Percentiles rank a stretch among this genome's conserved stretches.
These are phyloP conservation scores for Petromus typicus DNA, from an alignment of 2,113 vertebrate species.

Conservation along the genomic window DNA sequence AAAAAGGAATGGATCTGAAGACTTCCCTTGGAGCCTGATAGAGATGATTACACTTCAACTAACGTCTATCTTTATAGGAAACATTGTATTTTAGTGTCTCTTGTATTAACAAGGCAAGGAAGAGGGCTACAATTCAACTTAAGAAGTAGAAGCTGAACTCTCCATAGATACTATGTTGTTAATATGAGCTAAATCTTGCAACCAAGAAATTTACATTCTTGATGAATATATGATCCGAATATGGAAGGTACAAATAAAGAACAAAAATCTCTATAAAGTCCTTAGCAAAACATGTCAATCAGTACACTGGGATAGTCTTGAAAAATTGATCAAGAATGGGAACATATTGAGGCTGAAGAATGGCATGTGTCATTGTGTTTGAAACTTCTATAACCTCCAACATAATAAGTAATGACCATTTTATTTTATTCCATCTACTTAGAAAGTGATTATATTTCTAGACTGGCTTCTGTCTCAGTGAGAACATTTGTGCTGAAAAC, in stretches of 20 bases:
- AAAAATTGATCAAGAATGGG: not conserved
- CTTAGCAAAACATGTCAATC: not conserved
- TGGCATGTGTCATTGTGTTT: not conserved
- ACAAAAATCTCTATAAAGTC: not conserved
- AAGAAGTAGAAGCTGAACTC: not conserved
- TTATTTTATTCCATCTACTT: slow-evolving; percentile 15
- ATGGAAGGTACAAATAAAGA: slow-evolving; percentile 25
- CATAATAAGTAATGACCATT: not conserved
- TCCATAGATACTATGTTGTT: not conserved
- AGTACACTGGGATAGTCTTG: not conserved
- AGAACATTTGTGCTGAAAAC: slow-evolving; percentile 2
- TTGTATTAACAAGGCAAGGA: not conserved
- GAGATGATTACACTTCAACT: not conserved
- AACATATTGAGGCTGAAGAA: not conserved
- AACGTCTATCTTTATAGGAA: not conserved
- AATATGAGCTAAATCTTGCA: not conserved
- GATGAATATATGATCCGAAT: not conserved
- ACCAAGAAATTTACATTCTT: not conserved
- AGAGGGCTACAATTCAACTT: not conserved
- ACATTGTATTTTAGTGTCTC: slow-evolving; percentile 17
- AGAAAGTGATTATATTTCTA: not conserved
- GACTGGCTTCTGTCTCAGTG: not conserved
- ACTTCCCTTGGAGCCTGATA: not conserved
- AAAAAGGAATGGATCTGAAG: not conserved
- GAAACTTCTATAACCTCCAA: not conserved